A percentile compares a stretch with the other conserved stretches of the same genome.
Conservation (phyloP, 1,140 invertebrate genomes). For the Hirudo medicinalis region DNA sequence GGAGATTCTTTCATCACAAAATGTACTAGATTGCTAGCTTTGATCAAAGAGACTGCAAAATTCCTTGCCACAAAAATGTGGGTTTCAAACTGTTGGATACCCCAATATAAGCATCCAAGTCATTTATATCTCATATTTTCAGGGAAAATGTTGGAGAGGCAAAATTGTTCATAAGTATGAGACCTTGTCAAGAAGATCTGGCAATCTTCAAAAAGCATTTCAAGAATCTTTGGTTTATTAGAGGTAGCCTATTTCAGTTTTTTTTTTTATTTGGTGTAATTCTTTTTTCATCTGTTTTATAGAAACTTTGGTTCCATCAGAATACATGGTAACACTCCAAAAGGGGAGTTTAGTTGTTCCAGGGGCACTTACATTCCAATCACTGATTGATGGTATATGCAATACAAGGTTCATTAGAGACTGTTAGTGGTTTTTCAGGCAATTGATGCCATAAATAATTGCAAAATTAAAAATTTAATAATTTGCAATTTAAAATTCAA, state of each 20-base stretch:
- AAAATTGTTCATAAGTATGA: not conserved
- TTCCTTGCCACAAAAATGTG: not conserved
- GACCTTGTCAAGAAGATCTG: not conserved
- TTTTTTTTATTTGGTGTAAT: not conserved
- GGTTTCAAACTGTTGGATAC: not conserved
- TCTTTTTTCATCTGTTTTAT: not conserved
- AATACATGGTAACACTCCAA: not conserved
- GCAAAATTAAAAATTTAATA: no score
- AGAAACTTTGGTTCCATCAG: not conserved
- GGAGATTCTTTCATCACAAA: not conserved
- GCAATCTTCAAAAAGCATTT: not conserved
- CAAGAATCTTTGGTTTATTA: not conserved
- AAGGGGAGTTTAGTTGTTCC: not conserved
- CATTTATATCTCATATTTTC: not conserved
- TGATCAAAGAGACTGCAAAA: slow-evolving; percentile 8
- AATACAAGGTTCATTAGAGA: not conserved
- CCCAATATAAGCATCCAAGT: not conserved
- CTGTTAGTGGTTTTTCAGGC: no score
- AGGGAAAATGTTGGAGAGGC: slow-evolving; percentile 6
- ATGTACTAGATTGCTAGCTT: not conserved
- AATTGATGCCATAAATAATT: no score
- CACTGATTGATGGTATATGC: not conserved
- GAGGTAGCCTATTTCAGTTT: not conserved
- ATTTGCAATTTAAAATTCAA: no score
- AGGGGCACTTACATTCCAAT: not conserved